phyloP scores from a whole-genome alignment of 2,888 invertebrate species.

The Melipona beecheii region DNA sequence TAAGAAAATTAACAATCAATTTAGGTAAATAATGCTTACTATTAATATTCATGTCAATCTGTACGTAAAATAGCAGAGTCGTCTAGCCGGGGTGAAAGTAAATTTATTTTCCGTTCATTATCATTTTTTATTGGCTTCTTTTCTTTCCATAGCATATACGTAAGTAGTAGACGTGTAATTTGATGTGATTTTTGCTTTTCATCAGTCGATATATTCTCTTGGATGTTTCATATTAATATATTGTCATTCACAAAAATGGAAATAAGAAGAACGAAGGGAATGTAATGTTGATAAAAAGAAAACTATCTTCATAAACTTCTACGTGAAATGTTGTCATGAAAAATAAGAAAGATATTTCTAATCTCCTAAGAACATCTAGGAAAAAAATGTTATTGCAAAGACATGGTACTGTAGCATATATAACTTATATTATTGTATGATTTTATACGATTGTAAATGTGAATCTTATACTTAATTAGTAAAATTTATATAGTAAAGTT shows the following conservation, averaged over 20 bases:
- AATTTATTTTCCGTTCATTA: constrained; percentile 32
- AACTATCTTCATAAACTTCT: too few species aligned
- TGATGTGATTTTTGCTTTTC: background rate
- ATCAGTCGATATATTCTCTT: background rate
- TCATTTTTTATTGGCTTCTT: constrained; percentile 22
- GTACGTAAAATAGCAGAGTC: constrained; percentile 5
- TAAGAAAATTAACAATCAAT: constrained; percentile 1
- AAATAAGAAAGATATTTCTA: constrained; percentile 8
- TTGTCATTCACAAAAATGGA: background rate
- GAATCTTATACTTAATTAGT: too few species aligned
- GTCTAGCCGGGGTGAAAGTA: constrained; percentile 16
- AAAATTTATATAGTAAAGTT: too few species aligned
- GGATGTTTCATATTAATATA: background rate
- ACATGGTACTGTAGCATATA: background rate
- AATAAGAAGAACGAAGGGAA: background rate
- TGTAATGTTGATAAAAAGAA: background rate
- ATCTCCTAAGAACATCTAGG: background rate
- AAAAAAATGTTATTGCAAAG: background rate
- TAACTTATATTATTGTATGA: background rate
- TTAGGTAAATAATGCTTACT: constrained; percentile 8
- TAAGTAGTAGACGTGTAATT: background rate
- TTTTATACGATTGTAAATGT: too few species aligned
- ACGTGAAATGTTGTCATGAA: constrained; percentile 11
- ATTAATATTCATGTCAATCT: constrained; percentile 44
- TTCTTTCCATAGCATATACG: background rate